These are phyloP conservation scores for Lasioglossum leucozonium DNA, from an alignment of 2,888 invertebrate genomes.

Conservation along the genomic window DNA sequence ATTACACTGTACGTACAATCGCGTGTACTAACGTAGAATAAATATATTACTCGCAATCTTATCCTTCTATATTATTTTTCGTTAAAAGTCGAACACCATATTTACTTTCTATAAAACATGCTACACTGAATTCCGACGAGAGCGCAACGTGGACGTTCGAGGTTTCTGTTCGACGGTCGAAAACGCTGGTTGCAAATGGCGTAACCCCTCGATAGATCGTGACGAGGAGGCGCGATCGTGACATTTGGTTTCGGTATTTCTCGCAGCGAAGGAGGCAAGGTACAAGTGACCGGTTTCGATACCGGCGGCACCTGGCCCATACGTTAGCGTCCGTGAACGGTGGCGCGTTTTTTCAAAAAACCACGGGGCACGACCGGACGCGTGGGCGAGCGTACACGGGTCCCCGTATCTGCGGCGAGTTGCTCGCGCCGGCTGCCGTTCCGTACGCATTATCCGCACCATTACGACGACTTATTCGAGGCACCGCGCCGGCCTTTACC, in stretches of 20 bases:
- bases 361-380: not conserved
- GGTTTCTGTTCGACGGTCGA: not conserved
- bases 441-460: constrained; percentile 32
- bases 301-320: constrained; percentile 18
- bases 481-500: not conserved
- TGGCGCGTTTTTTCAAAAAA: constrained; percentile 36
- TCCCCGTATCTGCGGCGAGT: constrained; percentile 31
- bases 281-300: constrained; percentile 11
- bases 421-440: constrained; percentile 14
- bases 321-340: constrained; percentile 5
- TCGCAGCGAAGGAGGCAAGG: not conserved
- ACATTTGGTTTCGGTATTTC: constrained; percentile 1
- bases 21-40: not conserved
- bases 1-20: not conserved
- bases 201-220: not conserved
- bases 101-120: no score
- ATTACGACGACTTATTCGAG: constrained; percentile 30
- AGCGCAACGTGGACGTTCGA: no score
- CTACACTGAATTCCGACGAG: not conserved
- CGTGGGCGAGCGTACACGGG: constrained; percentile 43
- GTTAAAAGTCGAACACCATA: not conserved
- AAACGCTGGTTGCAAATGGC: not conserved
- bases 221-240: not conserved
- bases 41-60: not conserved
- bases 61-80: no score